Conservation (phyloP, 2,888 invertebrate genomes). For the Ctena decussata region DNA sequence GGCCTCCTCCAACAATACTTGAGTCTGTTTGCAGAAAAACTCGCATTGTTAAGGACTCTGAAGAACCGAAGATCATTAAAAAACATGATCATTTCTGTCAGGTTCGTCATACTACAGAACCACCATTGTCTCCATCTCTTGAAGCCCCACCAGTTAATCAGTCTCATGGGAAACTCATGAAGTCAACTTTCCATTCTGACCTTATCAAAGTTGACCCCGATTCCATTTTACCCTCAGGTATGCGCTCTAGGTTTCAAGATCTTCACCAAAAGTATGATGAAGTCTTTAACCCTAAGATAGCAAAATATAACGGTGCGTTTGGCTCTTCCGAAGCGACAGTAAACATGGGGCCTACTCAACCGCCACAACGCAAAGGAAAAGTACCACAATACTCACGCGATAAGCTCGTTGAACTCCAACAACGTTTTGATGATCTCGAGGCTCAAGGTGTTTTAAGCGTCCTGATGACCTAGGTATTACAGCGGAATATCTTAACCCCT, state of each 20-base stretch:
- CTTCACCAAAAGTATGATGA: conserved; percentile 35
- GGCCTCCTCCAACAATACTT: conserved; percentile 40
- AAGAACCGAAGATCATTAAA: conserved; percentile 11
- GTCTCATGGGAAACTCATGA: neutral
- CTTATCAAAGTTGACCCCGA: conserved; percentile 45
- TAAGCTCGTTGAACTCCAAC: conserved; percentile 55
- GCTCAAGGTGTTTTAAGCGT: conserved; percentile 41
- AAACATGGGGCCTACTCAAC: conserved; percentile 68
- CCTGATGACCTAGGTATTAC: conserved; percentile 57
- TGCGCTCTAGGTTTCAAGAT: conserved; percentile 6
- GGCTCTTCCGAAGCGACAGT: conserved; percentile 61
- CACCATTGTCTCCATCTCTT: no score
- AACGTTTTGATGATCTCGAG: conserved; percentile 63
- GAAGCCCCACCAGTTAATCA: neutral
- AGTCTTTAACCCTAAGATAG: conserved; percentile 43
- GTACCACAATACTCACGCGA: conserved; percentile 59
- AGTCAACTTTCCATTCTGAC: neutral
- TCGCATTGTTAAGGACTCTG: conserved; percentile 37
- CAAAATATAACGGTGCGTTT: conserved; percentile 61
- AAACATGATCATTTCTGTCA: conserved; percentile 51
- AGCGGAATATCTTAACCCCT: conserved; percentile 26
- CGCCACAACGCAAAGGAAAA: conserved; percentile 64
- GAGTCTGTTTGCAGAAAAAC: conserved; percentile 41
- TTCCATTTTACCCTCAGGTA: conserved; percentile 18
- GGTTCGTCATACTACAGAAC: neutral